Percentiles rank a stretch among this genome's conserved stretches.
Conservation (phyloP, 2,113 vertebrate species). For the Hystrix cristata region DNA sequence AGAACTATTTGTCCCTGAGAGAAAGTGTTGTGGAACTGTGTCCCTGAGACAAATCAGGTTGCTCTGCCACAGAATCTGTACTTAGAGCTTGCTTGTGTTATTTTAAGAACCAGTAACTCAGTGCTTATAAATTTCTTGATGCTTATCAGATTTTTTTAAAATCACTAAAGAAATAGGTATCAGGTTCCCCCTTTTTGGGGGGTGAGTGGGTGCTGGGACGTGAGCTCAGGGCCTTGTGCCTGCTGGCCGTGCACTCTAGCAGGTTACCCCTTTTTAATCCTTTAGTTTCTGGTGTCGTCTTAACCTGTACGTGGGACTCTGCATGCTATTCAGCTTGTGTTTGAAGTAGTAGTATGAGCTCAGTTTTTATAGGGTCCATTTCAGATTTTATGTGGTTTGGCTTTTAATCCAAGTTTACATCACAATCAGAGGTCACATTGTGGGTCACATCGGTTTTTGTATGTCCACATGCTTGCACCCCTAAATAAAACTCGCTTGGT, state of each 20-base stretch:
- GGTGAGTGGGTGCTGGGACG: no score
- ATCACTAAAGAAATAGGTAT: not conserved
- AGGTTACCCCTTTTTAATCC: no score
- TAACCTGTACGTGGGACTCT: not conserved
- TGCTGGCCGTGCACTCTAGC: no score
- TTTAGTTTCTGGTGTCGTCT: slow-evolving; percentile 19
- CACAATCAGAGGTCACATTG: not conserved
- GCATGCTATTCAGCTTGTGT: not conserved
- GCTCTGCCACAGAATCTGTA: not conserved
- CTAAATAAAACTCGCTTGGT: not conserved
- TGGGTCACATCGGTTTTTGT: not conserved
- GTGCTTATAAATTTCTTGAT: slow-evolving; percentile 4
- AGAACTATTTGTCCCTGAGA: not conserved
- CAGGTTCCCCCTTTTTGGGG: not conserved
- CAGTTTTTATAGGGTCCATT: not conserved
- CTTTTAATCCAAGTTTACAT: not conserved
- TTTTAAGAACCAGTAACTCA: slow-evolving; percentile 46
- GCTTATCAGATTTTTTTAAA: not conserved
- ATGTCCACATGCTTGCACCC: not conserved
- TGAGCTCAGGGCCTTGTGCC: no score
- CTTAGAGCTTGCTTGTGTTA: not conserved
- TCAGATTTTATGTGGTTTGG: not conserved
- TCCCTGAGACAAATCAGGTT: slow-evolving; percentile 10
- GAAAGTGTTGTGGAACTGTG: not conserved
- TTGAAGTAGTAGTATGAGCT: not conserved